A percentile compares a stretch with the other conserved stretches of the same genome.
Evolutionary conservation across 2,113 vertebrate species (phyloP).

Genomic region (Motacilla alba): DNA sequence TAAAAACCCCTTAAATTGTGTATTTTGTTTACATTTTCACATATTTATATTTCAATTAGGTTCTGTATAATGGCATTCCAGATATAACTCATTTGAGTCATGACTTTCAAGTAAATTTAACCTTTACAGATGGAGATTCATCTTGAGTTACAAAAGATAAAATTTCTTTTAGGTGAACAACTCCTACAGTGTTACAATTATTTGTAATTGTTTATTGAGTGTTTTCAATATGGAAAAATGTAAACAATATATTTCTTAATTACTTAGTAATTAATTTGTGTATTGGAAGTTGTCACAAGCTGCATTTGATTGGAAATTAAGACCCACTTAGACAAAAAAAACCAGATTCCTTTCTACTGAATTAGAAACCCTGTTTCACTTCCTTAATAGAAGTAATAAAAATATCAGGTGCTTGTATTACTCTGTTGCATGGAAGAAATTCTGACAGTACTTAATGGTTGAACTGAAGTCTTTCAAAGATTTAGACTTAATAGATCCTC

Average conservation of each 20-base stretch:
- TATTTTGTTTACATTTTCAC: not conserved
- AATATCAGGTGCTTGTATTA: not conserved
- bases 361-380: not conserved
- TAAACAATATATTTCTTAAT: not conserved
- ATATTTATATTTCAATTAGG: not conserved
- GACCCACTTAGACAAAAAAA: not conserved
- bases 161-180: not conserved
- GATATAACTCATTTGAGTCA: not conserved
- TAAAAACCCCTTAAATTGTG: not conserved
- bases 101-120: not conserved
- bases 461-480: not conserved
- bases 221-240: not conserved
- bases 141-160: not conserved
- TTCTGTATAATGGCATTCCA: not conserved
- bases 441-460: not conserved
- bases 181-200: not conserved
- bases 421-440: not conserved
- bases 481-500: not conserved
- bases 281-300: not conserved
- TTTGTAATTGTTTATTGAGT: not conserved
- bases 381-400: constrained; percentile 16
- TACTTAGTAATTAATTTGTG: not conserved
- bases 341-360: not conserved
- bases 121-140: not conserved
- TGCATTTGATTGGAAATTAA: not conserved